Percentiles rank a stretch among this genome's conserved stretches.
Evolutionary conservation across 2,113 vertebrate species (phyloP).

Genomic region (Urocitellus parryii): DNA sequence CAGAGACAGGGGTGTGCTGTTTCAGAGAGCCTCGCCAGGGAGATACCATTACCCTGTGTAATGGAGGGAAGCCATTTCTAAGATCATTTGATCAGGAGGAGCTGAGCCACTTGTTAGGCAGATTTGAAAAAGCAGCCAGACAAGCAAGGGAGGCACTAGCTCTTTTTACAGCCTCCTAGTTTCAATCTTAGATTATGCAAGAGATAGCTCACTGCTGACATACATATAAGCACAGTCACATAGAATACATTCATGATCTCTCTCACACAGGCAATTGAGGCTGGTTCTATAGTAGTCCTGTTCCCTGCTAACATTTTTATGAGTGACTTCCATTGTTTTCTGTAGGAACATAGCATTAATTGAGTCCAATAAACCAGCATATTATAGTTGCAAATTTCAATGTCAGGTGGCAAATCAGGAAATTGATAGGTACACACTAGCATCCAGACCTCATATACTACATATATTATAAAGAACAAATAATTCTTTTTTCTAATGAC

Average conservation of each 20-base stretch:
- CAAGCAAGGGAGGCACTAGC: conserved; percentile 73
- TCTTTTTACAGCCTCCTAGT: conserved; percentile 77
- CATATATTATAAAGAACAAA: conserved; percentile 18
- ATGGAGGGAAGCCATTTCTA: conserved; percentile 83
- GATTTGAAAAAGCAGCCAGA: conserved; percentile 81
- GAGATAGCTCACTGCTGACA: conserved; percentile 77
- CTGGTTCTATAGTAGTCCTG: conserved; percentile 64
- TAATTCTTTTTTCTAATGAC: conserved; percentile 26
- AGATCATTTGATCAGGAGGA: conserved; percentile 80
- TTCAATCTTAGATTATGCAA: conserved; percentile 82
- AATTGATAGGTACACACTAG: not conserved
- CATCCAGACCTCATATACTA: conserved; percentile 7
- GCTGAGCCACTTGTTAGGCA: conserved; percentile 80
- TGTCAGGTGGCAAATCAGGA: conserved; percentile 44
- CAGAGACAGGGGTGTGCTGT: conserved; percentile 84
- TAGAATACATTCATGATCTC: conserved; percentile 62
- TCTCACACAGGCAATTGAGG: conserved; percentile 66
- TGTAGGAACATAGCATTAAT: conserved; percentile 46
- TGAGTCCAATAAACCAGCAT: conserved; percentile 30
- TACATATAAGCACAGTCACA: conserved; percentile 71
- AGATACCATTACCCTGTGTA: conserved; percentile 85
- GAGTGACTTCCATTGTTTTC: conserved; percentile 66
- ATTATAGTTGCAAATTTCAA: conserved; percentile 32
- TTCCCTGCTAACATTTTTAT: conserved; percentile 64
- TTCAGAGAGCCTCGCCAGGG: conserved; percentile 83